A percentile compares a stretch with the other conserved stretches of the same genome.
phyloP scores from a whole-genome alignment of 1,140 invertebrate genomes.

The Akabosia matsudoensis region DNA sequence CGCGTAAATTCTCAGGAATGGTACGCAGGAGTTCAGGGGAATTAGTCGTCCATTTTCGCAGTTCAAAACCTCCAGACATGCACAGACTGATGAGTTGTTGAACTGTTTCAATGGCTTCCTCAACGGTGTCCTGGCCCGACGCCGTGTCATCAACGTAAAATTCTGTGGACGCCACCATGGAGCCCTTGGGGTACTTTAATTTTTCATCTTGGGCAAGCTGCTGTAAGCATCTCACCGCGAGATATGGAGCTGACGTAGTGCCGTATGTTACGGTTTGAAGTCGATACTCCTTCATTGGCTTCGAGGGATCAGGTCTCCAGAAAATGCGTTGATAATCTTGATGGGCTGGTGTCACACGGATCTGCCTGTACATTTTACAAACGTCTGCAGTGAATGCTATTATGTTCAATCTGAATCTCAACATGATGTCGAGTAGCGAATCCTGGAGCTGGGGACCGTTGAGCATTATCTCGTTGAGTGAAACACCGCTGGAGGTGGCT shows the following conservation, averaged over 20 bases:
- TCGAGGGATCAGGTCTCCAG: slow-evolving; percentile 49
- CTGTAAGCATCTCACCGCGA: slow-evolving; percentile 49
- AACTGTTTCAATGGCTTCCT: neutral
- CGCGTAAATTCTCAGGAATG: neutral
- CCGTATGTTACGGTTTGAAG: slow-evolving; percentile 38
- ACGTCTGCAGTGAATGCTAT: slow-evolving; percentile 52
- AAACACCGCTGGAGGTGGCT: slow-evolving; percentile 33
- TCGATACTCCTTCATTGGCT: neutral
- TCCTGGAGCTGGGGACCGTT: slow-evolving; percentile 51
- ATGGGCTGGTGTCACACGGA: slow-evolving; percentile 28
- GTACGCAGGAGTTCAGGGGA: neutral
- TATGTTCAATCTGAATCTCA: slow-evolving; percentile 51
- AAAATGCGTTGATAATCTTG: slow-evolving; percentile 37
- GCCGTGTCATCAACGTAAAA: slow-evolving; percentile 46
- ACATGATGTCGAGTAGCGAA: slow-evolving; percentile 51
- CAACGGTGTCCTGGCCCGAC: slow-evolving; percentile 20
- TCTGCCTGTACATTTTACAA: slow-evolving; percentile 50
- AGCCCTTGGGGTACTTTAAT: slow-evolving; percentile 19
- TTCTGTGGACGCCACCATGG: slow-evolving; percentile 37
- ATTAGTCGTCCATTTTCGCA: neutral
- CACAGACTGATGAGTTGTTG: neutral
- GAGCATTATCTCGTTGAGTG: slow-evolving; percentile 46
- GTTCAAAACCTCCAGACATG: neutral
- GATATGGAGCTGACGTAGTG: slow-evolving; percentile 57
- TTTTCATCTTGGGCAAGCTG: neutral